phyloP scores from a whole-genome alignment of 2,113 vertebrate genomes.

The Cochlearius cochlearius region DNA sequence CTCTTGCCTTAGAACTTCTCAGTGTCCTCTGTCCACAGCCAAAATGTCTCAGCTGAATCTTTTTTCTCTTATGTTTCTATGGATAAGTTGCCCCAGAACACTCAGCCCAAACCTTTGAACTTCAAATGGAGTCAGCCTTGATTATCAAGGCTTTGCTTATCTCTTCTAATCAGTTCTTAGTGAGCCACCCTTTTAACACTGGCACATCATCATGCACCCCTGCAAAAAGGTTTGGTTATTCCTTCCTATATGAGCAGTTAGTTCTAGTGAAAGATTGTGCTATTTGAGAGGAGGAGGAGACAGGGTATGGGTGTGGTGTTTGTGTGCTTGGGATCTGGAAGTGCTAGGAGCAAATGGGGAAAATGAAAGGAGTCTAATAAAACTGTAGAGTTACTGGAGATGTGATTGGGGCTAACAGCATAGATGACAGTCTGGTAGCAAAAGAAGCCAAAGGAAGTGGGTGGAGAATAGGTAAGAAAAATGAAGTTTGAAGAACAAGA shows the following conservation, averaged over 20 bases:
- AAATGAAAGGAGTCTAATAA: neutral
- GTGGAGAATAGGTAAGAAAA: neutral
- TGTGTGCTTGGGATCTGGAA: neutral
- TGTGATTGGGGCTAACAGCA: neutral
- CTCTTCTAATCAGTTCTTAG: neutral
- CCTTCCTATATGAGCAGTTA: neutral
- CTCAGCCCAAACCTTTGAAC: neutral
- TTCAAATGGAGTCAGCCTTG: neutral
- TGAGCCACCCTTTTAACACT: neutral
- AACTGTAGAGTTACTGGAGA: neutral
- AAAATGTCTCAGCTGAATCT: neutral
- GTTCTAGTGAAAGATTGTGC: neutral
- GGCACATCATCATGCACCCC: neutral
- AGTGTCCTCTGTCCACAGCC: neutral
- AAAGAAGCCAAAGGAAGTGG: neutral
- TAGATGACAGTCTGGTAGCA: neutral
- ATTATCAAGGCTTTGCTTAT: neutral
- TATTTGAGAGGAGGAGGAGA: neutral
- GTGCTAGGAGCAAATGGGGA: neutral
- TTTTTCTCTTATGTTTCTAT: neutral
- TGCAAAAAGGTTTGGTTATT: neutral
- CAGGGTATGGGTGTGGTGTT: neutral
- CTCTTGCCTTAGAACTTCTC: neutral
- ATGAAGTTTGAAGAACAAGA: neutral
- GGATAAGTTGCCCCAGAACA: neutral